Evolutionary conservation across 2,113 vertebrate genomes (phyloP).

Genomic region (Apistogramma diplotaenia): DNA sequence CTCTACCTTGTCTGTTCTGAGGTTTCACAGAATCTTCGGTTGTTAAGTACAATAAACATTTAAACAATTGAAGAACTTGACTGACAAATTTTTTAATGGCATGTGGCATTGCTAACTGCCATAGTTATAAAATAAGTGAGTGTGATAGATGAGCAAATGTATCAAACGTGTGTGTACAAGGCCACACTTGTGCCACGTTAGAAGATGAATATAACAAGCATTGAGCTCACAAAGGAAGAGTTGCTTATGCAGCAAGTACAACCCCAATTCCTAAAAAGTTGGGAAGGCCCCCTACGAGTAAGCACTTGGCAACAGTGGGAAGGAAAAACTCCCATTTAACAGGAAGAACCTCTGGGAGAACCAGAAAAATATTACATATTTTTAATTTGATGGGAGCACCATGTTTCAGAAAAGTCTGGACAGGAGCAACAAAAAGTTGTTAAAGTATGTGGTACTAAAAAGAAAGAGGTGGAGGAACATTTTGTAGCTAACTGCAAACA

Average conservation of each 20-base stretch:
- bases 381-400: not conserved
- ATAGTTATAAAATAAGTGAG: not conserved
- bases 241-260: not conserved
- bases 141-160: not conserved
- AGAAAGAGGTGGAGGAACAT: too few species aligned
- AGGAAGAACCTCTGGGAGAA: too few species aligned
- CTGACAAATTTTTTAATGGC: not conserved
- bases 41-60: slow-evolving; percentile 15
- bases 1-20: slow-evolving; percentile 24
- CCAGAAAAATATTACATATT: not conserved
- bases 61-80: not conserved
- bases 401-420: too few species aligned
- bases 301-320: too few species aligned
- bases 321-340: too few species aligned
- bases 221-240: slow-evolving; percentile 4
- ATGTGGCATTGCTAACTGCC: not conserved
- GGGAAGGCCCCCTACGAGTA: not conserved
- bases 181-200: not conserved
- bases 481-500: too few species aligned
- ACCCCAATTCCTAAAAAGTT: not conserved
- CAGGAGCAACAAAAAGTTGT: too few species aligned
- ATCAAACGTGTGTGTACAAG: not conserved
- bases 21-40: not conserved
- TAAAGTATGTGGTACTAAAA: too few species aligned
- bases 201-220: not conserved